These are phyloP conservation scores for Dinomys branickii DNA, from an alignment of 2,113 vertebrate species.

Conservation along the genomic window DNA sequence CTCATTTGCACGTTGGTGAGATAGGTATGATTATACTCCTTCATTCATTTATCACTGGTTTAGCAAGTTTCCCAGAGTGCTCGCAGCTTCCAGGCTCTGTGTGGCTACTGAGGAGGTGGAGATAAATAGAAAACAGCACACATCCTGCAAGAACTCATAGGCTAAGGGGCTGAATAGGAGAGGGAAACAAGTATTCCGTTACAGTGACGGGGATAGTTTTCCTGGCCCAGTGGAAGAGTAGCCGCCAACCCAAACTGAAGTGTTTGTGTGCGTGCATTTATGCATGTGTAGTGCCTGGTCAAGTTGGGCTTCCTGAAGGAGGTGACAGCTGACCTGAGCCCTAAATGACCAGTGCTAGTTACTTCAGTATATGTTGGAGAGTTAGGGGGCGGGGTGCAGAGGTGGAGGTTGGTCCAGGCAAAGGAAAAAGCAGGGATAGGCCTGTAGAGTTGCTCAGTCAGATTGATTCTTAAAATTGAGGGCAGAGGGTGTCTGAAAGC, in stretches of 20 bases:
- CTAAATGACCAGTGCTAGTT: slow-evolving; percentile 9
- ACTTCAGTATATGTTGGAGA: not conserved
- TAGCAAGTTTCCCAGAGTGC: not conserved
- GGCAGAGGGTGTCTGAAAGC: not conserved
- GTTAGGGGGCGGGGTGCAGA: not conserved
- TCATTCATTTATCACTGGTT: slow-evolving; percentile 40
- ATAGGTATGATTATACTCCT: not conserved
- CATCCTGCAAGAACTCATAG: not conserved
- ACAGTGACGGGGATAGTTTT: not conserved
- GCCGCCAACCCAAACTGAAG: not conserved
- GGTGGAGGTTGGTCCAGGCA: not conserved
- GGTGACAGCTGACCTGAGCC: not conserved
- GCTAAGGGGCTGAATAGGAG: not conserved
- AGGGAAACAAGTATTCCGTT: not conserved
- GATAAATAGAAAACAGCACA: not conserved
- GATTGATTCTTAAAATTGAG: not conserved
- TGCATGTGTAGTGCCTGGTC: not conserved
- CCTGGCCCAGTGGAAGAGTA: not conserved
- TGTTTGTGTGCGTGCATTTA: not conserved
- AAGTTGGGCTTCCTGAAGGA: not conserved
- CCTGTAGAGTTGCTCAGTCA: not conserved
- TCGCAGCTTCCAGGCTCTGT: not conserved
- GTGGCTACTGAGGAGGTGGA: not conserved
- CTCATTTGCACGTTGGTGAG: not conserved
- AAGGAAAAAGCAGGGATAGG: not conserved